Evolutionary conservation across 2,113 vertebrate genomes (phyloP).

Genomic region (Rissa tridactyla): DNA sequence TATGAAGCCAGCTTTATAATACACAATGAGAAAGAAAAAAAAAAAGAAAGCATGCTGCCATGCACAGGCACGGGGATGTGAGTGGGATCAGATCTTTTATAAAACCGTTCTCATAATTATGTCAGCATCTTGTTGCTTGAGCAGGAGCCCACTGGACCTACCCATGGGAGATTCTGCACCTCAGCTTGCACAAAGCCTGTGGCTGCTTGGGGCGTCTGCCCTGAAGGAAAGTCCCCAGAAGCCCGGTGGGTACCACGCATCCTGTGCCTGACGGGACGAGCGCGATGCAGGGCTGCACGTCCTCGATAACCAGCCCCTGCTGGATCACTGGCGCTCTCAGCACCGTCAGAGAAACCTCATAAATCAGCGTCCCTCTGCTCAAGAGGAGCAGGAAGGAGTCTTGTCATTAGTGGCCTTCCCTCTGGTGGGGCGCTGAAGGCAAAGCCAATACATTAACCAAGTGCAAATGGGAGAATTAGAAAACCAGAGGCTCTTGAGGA

Average conservation of each 20-base stretch:
- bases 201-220: neutral
- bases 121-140: neutral
- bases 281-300: rapidly evolving
- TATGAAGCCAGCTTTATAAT: neutral
- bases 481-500: neutral
- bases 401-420: neutral
- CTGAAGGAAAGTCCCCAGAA: neutral
- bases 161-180: neutral
- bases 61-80: neutral
- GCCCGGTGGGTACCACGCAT: rapidly evolving
- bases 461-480: neutral
- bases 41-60: neutral
- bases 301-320: neutral
- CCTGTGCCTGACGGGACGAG: neutral
- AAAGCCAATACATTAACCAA: neutral
- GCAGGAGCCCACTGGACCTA: neutral
- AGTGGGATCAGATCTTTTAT: neutral
- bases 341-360: neutral
- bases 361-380: neutral
- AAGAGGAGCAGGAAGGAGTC: neutral
- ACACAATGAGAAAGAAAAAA: neutral
- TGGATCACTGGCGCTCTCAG: neutral
- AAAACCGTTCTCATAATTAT: neutral
- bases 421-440: neutral
- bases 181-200: neutral